Conservation (phyloP, 64 coral and sea anemone genomes). For the Cladopsammia gracilis region DNA sequence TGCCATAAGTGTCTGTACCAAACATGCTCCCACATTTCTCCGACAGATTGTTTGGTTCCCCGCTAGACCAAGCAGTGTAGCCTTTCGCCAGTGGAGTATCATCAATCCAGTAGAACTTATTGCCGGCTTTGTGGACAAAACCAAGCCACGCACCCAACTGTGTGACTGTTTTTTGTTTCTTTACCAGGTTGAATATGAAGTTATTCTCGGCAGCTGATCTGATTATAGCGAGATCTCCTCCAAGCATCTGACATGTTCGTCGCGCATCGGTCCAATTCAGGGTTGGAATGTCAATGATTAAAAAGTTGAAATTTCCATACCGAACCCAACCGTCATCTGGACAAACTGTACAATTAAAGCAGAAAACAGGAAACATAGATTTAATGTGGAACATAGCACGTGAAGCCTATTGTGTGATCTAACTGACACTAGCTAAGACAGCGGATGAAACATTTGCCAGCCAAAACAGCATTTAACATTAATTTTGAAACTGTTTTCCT, state of each 20-base stretch:
- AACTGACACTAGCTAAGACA: no score
- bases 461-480: no score
- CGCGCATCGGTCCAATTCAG: conserved; percentile 3
- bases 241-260: conserved; percentile 18
- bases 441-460: no score
- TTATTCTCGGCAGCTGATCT: conserved; percentile 2
- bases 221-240: conserved; percentile 11
- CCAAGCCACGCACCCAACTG: not conserved
- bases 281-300: conserved; percentile 11
- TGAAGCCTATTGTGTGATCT: no score
- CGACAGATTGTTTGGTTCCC: not conserved
- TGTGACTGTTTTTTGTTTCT: not conserved
- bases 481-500: no score
- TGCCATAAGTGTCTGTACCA: not conserved
- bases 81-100: not conserved
- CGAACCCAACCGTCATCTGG: not conserved
- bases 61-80: not conserved
- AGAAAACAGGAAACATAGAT: no score
- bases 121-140: not conserved
- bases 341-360: not conserved
- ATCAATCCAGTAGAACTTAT: conserved; percentile 35
- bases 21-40: not conserved
- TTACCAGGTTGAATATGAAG: conserved; percentile 5
- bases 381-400: no score
- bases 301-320: not conserved